Evolutionary conservation across 2,797 vertebrate species (phyloP), one percentile per base, ranked within the genome.

Genomic region (Melanotaenia boesemani): DNA sequence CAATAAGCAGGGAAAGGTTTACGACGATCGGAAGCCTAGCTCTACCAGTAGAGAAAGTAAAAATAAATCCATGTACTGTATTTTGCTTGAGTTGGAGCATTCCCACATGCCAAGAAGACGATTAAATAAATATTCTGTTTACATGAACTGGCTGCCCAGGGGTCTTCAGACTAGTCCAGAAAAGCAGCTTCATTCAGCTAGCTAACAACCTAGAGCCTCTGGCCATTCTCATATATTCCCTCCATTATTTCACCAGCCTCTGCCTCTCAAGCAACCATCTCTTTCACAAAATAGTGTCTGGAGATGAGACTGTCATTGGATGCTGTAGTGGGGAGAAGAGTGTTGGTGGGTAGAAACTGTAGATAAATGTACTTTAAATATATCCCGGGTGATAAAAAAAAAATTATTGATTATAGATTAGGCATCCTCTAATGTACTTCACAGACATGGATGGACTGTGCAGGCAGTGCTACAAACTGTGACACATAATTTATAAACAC

Each of bases 111-210:
- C 82, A 79, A 83, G 69, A 80, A 74, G 82, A 82, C 70, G 73
- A 85, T 91, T 90, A 88, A 87, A 88, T 91, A 89, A 86, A 90
- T 89, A 91, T 90, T 91, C 88, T 87, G 86, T 90, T 91, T 92
- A 87, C 80, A 90, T 81, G 81, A 76, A 85, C 77, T 58, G 28
- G 59, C 74, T 76, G 81, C 90, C 81, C 81, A 82, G 75, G 77
- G 83, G 81, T 89, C 81, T 87, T 83, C 67, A 88, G 80, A 88
- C 84, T 73, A 77, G 88, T 82, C 72, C 83, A 80, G 88, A 75
- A 83, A 88, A 88, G 88, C 82, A 81, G 86, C 84, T 81, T 87
- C 77, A 82, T 71, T 89, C 84, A 87, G 80, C 71, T 65, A 75
- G 84, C 88, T 88, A 88, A 89, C 86, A 91, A 90, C 76, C 67